Evolutionary conservation across 2,113 vertebrate genomes (phyloP).

Genomic region (Ptilorrhoa leucosticta): DNA sequence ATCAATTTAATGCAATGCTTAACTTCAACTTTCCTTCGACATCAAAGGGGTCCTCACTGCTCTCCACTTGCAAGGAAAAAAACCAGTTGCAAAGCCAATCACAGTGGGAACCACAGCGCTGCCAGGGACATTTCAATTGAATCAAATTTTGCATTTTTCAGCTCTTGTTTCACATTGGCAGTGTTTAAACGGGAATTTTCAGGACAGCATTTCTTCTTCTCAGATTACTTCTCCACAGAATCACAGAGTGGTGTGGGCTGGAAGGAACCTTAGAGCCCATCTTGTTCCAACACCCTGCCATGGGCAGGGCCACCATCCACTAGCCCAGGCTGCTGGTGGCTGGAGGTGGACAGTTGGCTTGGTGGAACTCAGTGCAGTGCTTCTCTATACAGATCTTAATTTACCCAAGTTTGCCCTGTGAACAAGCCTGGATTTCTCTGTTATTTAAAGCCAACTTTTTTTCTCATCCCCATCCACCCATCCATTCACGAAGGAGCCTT

Average conservation of each 20-base stretch:
- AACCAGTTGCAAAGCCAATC: rapidly evolving
- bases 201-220: background rate
- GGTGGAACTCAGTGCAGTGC: rapidly evolving
- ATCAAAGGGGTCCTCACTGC: background rate
- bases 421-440: background rate
- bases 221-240: background rate
- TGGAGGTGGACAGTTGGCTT: background rate
- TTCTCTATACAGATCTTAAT: rapidly evolving
- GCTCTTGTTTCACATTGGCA: background rate
- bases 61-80: background rate
- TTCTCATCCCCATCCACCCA: background rate
- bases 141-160: background rate
- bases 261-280: background rate
- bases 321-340: background rate
- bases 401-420: background rate
- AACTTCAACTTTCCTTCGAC: rapidly evolving
- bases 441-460: background rate
- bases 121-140: background rate
- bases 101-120: rapidly evolving
- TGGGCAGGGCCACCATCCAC: background rate
- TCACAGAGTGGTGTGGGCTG: background rate
- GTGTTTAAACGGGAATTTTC: background rate
- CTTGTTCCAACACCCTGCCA: background rate
- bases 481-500: background rate
- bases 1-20: background rate